Percentiles rank a stretch among this genome's conserved stretches.
phyloP scores from a whole-genome alignment of 1,140 invertebrate species.

The Eciton burchellii region DNA sequence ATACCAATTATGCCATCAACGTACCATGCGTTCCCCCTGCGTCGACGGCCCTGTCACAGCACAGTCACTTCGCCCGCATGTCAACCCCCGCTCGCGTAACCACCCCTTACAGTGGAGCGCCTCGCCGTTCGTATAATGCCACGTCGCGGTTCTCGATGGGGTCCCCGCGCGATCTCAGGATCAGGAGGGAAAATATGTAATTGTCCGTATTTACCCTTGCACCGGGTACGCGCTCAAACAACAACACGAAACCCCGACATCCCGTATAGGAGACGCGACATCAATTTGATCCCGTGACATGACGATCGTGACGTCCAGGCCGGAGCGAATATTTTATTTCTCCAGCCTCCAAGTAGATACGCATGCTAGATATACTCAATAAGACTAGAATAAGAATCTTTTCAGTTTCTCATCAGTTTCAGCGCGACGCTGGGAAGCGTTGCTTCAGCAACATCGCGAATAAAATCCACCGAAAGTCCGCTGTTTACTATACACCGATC shows the following conservation, averaged over 20 bases:
- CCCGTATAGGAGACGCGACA: not conserved
- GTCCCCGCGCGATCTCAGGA: conserved; percentile 61
- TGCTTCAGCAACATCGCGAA: not conserved
- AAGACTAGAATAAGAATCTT: not conserved
- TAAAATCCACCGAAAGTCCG: not conserved
- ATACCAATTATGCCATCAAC: conserved; percentile 83
- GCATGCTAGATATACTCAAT: not conserved
- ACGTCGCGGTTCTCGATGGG: conserved; percentile 38
- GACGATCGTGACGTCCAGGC: too few species aligned
- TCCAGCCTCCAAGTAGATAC: not conserved
- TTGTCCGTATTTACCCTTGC: conserved; percentile 59
- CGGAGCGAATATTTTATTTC: conserved; percentile 9
- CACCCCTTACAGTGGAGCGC: conserved; percentile 58
- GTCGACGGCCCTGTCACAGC: conserved; percentile 66
- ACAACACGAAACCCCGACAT: conserved; percentile 14
- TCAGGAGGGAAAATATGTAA: conserved; percentile 68
- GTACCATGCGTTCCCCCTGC: conserved; percentile 55
- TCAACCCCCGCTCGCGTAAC: conserved; percentile 70
- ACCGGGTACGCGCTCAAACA: conserved; percentile 11
- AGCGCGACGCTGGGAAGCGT: not conserved
- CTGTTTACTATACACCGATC: not conserved
- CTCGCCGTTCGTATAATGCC: conserved; percentile 51
- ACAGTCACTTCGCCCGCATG: conserved; percentile 78
- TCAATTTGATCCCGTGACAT: conserved; percentile 21
- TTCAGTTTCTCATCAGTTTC: not conserved